Evolutionary conservation across 2,113 vertebrate genomes (phyloP).

Genomic region (Panurus biarmicus): DNA sequence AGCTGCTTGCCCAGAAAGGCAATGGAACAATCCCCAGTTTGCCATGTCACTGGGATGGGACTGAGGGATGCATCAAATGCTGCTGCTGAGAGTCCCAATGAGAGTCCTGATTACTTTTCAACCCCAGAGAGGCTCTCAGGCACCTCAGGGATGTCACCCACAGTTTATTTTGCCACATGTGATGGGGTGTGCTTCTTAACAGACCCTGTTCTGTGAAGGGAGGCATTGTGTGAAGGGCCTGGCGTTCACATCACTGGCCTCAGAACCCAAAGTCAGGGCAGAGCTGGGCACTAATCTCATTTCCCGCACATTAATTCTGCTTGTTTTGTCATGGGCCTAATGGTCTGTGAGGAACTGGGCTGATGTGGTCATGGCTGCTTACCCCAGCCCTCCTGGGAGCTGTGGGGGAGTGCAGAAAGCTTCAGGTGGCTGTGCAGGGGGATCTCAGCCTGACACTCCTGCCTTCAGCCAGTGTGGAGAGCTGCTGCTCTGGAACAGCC

Average conservation of each 20-base stretch:
- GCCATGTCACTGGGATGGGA: not conserved
- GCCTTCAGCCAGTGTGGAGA: not conserved
- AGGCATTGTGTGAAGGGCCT: not conserved
- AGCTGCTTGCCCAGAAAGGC: not conserved
- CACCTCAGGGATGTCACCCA: not conserved
- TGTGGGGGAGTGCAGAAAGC: not conserved
- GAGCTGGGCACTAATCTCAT: not conserved
- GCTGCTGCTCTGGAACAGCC: not conserved
- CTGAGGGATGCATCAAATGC: not conserved
- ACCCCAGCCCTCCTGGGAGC: not conserved
- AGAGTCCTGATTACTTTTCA: not conserved
- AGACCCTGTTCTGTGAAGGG: not conserved
- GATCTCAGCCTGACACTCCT: not conserved
- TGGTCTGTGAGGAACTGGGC: not conserved
- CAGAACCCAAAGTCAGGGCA: not conserved
- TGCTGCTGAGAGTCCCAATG: not conserved
- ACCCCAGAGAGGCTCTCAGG: not conserved
- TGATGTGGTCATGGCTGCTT: not conserved
- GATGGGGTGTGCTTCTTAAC: not conserved
- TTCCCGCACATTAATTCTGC: not conserved
- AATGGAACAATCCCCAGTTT: not conserved
- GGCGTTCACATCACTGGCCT: not conserved
- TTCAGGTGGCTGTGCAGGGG: not conserved
- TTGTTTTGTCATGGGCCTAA: not conserved
- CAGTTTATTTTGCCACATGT: not conserved